phyloP scores from a whole-genome alignment of 2,797 vertebrate species.

The Rhadinocentrus ornatus region DNA sequence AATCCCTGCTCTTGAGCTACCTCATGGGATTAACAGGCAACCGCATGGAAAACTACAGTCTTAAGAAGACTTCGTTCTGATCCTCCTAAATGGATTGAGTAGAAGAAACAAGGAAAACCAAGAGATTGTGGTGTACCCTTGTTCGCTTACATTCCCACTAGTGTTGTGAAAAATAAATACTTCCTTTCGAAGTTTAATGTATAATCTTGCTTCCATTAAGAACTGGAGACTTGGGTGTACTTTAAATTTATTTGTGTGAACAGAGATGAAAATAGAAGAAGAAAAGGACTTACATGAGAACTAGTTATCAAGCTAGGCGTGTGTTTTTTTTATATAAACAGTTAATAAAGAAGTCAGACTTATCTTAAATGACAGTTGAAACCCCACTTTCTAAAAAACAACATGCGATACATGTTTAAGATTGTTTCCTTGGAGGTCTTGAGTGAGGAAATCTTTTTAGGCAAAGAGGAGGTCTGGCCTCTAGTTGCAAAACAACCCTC shows the following conservation, averaged over 20 bases:
- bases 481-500: conserved; percentile 16
- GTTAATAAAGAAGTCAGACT: conserved; percentile 4
- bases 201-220: conserved; percentile 40
- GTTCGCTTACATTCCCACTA: conserved; percentile 35
- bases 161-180: conserved; percentile 54
- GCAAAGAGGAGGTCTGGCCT: background rate
- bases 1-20: conserved; percentile 69
- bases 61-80: conserved; percentile 63
- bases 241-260: background rate
- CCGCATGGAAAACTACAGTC: conserved; percentile 61
- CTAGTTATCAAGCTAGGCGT: background rate
- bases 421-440: background rate
- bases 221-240: background rate
- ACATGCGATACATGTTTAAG: rapidly evolving
- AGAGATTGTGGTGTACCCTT: conserved; percentile 39
- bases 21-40: conserved; percentile 61
- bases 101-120: conserved; percentile 29
- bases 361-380: conserved; percentile 39
- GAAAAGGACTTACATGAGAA: background rate
- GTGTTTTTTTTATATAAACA: background rate
- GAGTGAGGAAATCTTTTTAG: conserved; percentile 23
- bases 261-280: background rate
- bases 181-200: conserved; percentile 60
- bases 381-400: conserved; percentile 26
- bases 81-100: conserved; percentile 62